phyloP scores from a whole-genome alignment of 1,140 invertebrate genomes.

The Bombus sylvicola region DNA sequence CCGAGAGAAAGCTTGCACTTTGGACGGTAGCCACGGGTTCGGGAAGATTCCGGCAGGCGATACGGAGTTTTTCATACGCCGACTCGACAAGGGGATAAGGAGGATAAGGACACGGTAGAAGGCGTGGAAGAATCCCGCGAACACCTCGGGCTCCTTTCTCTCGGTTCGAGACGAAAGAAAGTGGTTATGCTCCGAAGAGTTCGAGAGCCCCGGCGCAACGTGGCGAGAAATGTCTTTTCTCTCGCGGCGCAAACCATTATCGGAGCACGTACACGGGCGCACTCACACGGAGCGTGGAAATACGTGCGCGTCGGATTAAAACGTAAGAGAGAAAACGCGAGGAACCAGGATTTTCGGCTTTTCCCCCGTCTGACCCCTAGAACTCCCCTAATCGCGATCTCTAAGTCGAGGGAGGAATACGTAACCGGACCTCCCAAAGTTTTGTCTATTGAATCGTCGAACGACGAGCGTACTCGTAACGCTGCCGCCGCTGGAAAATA shows the following conservation, averaged over 20 bases:
- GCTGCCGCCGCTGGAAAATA: not conserved
- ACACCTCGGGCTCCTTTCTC: conserved; percentile 55
- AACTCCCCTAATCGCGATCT: not conserved
- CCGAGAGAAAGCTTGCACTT: conserved; percentile 49
- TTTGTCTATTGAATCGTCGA: not conserved
- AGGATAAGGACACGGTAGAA: conserved; percentile 52
- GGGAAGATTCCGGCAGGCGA: conserved; percentile 69
- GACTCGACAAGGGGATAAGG: conserved; percentile 64
- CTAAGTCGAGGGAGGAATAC: not conserved
- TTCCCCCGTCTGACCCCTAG: too few species aligned
- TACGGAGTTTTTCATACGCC: conserved; percentile 74
- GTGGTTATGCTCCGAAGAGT: conserved; percentile 48
- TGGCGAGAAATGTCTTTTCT: not conserved
- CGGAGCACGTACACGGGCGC: not conserved
- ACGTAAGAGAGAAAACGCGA: not conserved
- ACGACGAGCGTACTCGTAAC: not conserved
- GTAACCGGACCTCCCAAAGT: not conserved
- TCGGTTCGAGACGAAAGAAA: conserved; percentile 59
- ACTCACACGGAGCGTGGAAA: not conserved
- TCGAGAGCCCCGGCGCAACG: conserved; percentile 13
- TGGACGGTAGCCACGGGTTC: conserved; percentile 62
- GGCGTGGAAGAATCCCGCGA: conserved; percentile 38
- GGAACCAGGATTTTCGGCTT: not conserved
- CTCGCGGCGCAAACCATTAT: conserved; percentile 20
- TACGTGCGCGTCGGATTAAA: conserved; percentile 7